Base-by-base conservation (phyloP, 1,140 invertebrate genomes). In the Drosophila cardini region DNA sequence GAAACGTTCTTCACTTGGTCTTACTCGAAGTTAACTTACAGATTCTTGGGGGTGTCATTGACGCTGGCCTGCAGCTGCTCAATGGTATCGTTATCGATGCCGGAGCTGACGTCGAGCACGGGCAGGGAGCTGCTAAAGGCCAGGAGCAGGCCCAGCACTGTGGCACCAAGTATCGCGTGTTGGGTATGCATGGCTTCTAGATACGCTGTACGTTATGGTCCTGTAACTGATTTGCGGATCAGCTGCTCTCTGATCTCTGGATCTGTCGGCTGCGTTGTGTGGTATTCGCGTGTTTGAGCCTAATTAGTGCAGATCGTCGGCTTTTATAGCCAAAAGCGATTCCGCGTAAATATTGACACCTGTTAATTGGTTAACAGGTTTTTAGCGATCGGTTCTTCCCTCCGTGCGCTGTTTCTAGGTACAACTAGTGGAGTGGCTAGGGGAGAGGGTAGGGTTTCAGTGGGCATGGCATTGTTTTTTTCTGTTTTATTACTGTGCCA, bases 311-410 rank as follows among this genome's bases (percentile, higher is more conserved):
- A 80, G 77, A 75, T 78, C 63, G 4, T 32, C 63, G 63, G 80
- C 84, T 89, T 89, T 72, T 89, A 89, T 89, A 89, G 80, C 52
- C 69, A 30, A 16, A 67, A 75, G 80, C 84, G 64, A 89, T 84
- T 89, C 84, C 83, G 84, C 84, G 72, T 87, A 89, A 87, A 80
- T 87, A 89, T 89, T 78, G 77, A 15, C 71, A 85, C 21, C 68
- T 90, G 84, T 90, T 89, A 89, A 89, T 89, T 89, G 84, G 30
- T 68, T 65, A 80, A 90, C 84, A 84, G 85, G 84, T 89, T 89
- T 86, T 50, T n/a, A 26, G 21, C 21, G 8, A 48, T 62, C 78
- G 32, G 36, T 36, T 72, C 50, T 32, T 61, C 32, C 30, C 10
- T 2, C 8, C 15, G 15, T 8, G 4, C 16, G 34, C 60, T 60